Conservation (phyloP, 2,797 vertebrate species). For the Melopsittacus undulatus region DNA sequence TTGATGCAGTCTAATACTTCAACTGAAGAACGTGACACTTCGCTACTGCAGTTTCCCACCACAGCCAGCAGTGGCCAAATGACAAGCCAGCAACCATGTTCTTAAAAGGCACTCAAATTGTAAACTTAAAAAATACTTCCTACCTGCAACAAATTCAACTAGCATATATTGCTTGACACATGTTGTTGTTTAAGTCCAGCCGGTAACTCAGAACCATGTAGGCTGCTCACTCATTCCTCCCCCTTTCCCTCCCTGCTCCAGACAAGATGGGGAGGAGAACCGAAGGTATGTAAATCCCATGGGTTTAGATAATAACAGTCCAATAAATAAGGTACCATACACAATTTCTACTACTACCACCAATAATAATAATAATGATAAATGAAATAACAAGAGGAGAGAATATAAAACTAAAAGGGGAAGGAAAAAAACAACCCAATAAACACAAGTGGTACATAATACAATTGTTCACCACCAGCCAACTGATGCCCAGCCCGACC, state of each 20-base stretch:
- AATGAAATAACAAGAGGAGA: not conserved
- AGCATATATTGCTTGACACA: conserved; percentile 86
- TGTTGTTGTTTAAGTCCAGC: not conserved
- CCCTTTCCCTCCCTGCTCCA: not conserved
- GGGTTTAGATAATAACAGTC: not conserved
- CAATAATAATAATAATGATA: not conserved
- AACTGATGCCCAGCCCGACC: not conserved
- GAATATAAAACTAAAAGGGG: not conserved
- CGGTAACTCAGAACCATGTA: not conserved
- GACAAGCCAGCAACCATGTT: not conserved
- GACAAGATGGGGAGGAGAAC: not conserved
- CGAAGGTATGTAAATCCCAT: not conserved
- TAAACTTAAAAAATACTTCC: conserved; percentile 84
- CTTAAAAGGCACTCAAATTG: conserved; percentile 91
- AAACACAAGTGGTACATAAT: not conserved
- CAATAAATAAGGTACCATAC: not conserved
- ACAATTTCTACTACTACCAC: not conserved
- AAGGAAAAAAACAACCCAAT: not conserved
- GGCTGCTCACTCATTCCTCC: not conserved
- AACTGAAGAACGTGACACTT: not conserved
- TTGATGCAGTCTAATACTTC: not conserved
- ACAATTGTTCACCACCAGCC: not conserved
- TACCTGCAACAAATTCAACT: conserved; percentile 86
- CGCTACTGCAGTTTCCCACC: not conserved
- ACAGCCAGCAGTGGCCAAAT: rapidly evolving